Conservation (phyloP, 2,888 invertebrate genomes). For the Pterostichus madidus region DNA sequence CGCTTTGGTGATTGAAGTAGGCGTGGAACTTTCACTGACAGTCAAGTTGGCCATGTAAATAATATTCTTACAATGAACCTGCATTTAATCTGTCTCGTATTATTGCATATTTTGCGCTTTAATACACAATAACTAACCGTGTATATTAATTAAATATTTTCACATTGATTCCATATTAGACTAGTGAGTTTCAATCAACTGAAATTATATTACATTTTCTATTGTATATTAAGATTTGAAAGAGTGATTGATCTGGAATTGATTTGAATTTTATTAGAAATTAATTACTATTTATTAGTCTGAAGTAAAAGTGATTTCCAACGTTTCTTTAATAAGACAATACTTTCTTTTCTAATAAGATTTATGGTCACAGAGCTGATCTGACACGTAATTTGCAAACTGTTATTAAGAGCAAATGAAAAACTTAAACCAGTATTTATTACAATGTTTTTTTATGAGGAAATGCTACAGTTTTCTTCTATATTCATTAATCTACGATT, state of each 20-base stretch:
- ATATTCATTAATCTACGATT: too few species aligned
- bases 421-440: neutral
- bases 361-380: neutral
- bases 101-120: neutral
- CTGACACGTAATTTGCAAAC: conserved; percentile 5
- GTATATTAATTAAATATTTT: neutral
- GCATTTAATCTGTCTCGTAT: neutral
- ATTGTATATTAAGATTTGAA: neutral
- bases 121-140: conserved; percentile 1
- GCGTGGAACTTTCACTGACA: conserved; percentile 41
- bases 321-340: conserved; percentile 6
- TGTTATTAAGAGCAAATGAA: neutral
- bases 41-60: neutral
- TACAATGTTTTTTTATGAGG: neutral
- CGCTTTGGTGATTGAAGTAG: conserved; percentile 7
- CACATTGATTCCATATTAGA: neutral
- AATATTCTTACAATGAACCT: conserved; percentile 27
- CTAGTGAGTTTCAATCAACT: neutral
- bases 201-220: neutral
- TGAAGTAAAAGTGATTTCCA: conserved; percentile 37
- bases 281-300: conserved; percentile 24
- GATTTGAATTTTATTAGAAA: conserved; percentile 22
- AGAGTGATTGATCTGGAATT: neutral
- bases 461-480: conserved; percentile 8
- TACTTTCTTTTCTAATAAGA: conserved; percentile 39